Evolutionary conservation across 1,140 invertebrate species (phyloP).

Genomic region (Drosophila mauritiana): DNA sequence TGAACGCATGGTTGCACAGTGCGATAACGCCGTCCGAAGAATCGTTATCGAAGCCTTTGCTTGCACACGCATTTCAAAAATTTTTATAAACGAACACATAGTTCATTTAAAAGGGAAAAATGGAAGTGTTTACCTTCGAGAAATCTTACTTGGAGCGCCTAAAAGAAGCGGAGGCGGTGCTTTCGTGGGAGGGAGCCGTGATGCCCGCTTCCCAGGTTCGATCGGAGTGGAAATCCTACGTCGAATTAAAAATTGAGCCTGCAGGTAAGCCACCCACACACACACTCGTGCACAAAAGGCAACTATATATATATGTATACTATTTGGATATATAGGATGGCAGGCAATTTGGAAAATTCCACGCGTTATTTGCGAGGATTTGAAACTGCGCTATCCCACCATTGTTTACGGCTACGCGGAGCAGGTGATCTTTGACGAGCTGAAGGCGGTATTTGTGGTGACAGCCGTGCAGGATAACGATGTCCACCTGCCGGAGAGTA

Average conservation of each 20-base stretch:
- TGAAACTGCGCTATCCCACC: conserved; percentile 87
- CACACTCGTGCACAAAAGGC: conserved; percentile 20
- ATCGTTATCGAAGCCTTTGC: conserved; percentile 38
- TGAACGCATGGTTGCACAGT: not conserved
- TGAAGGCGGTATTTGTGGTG: conserved; percentile 85
- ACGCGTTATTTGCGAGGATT: conserved; percentile 86
- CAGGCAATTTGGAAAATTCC: conserved; percentile 88
- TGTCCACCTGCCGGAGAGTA: conserved; percentile 86
- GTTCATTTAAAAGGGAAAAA: conserved; percentile 45
- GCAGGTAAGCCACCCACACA: conserved; percentile 57
- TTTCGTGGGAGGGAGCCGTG: conserved; percentile 83
- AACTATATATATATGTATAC: conserved; percentile 1
- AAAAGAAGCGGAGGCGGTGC: conserved; percentile 86
- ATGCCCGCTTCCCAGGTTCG: conserved; percentile 86
- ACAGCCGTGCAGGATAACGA: conserved; percentile 87
- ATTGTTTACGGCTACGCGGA: conserved; percentile 86
- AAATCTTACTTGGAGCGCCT: conserved; percentile 87
- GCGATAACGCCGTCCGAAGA: not conserved
- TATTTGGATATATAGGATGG: conserved; percentile 85
- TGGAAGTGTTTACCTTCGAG: conserved; percentile 87
- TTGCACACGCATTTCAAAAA: conserved; percentile 54
- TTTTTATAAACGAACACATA: conserved; percentile 34
- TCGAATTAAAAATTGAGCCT: conserved; percentile 87
- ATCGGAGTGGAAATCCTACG: conserved; percentile 86
- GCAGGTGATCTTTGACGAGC: conserved; percentile 85